Evolutionary conservation across 2,797 vertebrate species (phyloP).

Genomic region (Gymnothorax javanicus): DNA sequence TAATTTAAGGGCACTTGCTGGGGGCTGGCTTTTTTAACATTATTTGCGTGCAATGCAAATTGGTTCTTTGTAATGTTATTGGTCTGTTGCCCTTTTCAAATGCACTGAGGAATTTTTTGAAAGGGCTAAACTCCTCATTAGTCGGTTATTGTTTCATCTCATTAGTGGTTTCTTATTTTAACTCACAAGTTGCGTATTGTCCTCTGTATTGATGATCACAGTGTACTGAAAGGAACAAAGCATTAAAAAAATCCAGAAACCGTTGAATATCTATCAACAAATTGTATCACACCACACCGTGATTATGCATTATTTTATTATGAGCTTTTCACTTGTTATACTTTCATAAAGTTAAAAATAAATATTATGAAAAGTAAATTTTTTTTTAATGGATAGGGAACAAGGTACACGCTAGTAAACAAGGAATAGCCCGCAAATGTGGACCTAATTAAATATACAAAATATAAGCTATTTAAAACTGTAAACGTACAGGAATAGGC

Average conservation of each 20-base stretch:
- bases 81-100: constrained; percentile 11
- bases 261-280: not conserved
- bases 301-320: not conserved
- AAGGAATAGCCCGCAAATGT: too few relatives aligned
- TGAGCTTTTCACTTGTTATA: not conserved
- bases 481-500: not conserved
- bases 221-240: not conserved
- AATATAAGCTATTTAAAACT: not conserved
- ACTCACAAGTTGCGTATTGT: not conserved
- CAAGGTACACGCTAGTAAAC: not conserved
- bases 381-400: not conserved
- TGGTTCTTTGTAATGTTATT: constrained; percentile 12
- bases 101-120: not conserved
- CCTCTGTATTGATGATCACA: constrained; percentile 3
- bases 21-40: not conserved
- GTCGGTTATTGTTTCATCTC: not conserved
- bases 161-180: constrained; percentile 20
- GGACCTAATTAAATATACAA: not conserved
- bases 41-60: constrained; percentile 13
- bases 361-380: not conserved
- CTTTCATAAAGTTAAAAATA: not conserved
- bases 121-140: constrained; percentile 4
- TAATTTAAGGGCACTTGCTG: not conserved
- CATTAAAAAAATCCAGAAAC: not conserved
- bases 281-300: not conserved